A percentile compares a stretch with the other conserved stretches of the same genome.
phyloP scores from a whole-genome alignment of 2,888 invertebrate species.

The Nemoura dubitans region DNA sequence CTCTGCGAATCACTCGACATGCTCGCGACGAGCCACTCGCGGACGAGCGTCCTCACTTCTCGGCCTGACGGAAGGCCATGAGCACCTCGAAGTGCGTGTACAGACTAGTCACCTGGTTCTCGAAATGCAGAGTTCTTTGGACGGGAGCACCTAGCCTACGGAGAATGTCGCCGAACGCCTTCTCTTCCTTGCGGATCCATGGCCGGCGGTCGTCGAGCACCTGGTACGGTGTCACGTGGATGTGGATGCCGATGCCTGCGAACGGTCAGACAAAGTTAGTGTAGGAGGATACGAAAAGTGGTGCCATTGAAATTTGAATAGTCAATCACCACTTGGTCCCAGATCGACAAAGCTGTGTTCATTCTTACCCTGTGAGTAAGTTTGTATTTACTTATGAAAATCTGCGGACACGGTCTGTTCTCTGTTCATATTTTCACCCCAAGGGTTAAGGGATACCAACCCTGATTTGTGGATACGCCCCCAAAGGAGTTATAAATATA shows the following conservation, averaged over 20 bases:
- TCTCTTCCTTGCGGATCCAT: constrained; percentile 87
- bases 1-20: neutral
- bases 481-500: too few relatives aligned
- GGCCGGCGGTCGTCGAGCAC: constrained; percentile 79
- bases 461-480: too few relatives aligned
- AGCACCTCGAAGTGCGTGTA: constrained; percentile 82
- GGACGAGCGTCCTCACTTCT: constrained; percentile 19
- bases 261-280: neutral
- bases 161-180: constrained; percentile 75
- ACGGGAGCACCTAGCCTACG: constrained; percentile 73
- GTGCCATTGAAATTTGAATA: too few relatives aligned
- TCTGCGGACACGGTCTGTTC: too few relatives aligned
- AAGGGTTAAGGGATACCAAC: too few relatives aligned
- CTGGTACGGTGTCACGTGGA: constrained; percentile 93
- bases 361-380: too few relatives aligned
- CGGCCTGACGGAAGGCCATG: constrained; percentile 64
- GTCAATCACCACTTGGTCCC: too few relatives aligned
- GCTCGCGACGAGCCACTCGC: neutral
- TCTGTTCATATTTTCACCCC: too few relatives aligned
- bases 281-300: neutral
- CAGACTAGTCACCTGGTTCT: constrained; percentile 65
- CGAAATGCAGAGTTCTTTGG: constrained; percentile 70
- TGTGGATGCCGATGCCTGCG: constrained; percentile 73
- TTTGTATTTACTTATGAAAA: too few relatives aligned
- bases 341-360: too few relatives aligned